phyloP scores from a whole-genome alignment of 2,888 invertebrate genomes.

The Drepanosiphum platanoidis region DNA sequence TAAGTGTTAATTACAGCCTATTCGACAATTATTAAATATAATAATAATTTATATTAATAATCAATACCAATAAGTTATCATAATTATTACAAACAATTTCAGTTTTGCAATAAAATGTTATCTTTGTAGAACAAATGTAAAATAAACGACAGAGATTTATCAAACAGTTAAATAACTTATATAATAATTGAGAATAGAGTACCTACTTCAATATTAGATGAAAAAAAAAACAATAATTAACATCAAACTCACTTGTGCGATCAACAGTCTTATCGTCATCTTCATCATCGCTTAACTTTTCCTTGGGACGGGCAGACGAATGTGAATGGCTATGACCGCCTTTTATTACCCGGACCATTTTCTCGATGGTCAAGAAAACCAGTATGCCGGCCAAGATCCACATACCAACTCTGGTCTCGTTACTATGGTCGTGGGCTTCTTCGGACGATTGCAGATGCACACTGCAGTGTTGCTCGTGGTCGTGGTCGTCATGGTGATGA shows the following conservation, averaged over 20 bases:
- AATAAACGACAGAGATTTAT: neutral
- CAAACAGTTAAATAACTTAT: neutral
- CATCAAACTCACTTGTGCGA: conserved; percentile 64
- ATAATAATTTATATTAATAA: no score
- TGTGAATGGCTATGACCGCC: conserved; percentile 84
- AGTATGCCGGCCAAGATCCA: conserved; percentile 95
- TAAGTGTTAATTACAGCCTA: no score
- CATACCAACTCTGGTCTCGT: conserved; percentile 86
- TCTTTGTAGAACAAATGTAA: no score
- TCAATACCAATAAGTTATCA: no score
- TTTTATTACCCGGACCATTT: conserved; percentile 87
- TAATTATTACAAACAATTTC: no score
- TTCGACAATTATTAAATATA: no score
- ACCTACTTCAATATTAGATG: neutral
- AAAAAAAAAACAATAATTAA: neutral
- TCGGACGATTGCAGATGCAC: conserved; percentile 69
- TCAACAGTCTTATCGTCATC: conserved; percentile 63
- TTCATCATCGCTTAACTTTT: conserved; percentile 59
- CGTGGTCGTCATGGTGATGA: conserved; percentile 67
- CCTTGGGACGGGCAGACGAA: conserved; percentile 62
- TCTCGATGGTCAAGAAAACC: conserved; percentile 92
- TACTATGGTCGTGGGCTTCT: conserved; percentile 71
- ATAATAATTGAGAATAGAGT: neutral
- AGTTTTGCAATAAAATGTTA: no score
- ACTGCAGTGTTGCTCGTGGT: conserved; percentile 67